Evolutionary conservation across 2,113 vertebrate species (phyloP), one percentile per base, ranked within the genome.

Genomic region (Paedocypris sp.): DNA sequence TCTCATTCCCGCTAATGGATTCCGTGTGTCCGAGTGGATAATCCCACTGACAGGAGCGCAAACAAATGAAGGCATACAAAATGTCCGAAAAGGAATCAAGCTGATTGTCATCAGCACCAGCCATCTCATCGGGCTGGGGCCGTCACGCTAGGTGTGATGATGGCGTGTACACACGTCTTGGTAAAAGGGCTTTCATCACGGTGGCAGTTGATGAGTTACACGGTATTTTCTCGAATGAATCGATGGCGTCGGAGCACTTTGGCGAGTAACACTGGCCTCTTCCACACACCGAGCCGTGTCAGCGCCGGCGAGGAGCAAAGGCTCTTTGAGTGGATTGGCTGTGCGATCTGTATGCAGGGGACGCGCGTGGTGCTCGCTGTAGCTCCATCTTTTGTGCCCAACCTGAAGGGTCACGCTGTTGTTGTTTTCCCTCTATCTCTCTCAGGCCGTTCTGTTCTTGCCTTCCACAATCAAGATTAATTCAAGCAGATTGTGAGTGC

Each of bases 281-380:
- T 74, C 75, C 67, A 39, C 67, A 69, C 56, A 64, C 43, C 56
- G 53, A 56, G 42, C 74, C 79, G 72, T 72, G 76, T 76, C 70
- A 75, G 29, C 49, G 56, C 45, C 60, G 66, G 66, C 66, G 71
- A 47, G 69, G 54, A 66, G 50, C 38, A 72, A 52, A 57, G 53
- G 49, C 60, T 68, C 48, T 65, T 70, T 83, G 75, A 80, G 79
- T 78, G 75, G 73, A 79, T 73, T 77, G 78, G 62, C 78, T 76
- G 67, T 76, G 66, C 74, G 74, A 80, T 79, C 77, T 80, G 81
- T 82, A 82, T 82, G 78, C 81, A 79, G 39, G 75, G 72, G 75
- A 78, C 76, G 73, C 82, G 76, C 72, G 32, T 4, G 19, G 31
- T 43, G 62, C 58, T 31, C 25, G 45, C 47, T 32, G 43, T 54